Conservation (phyloP, 2,797 vertebrate genomes). For the Notolabrus celidotus region DNA sequence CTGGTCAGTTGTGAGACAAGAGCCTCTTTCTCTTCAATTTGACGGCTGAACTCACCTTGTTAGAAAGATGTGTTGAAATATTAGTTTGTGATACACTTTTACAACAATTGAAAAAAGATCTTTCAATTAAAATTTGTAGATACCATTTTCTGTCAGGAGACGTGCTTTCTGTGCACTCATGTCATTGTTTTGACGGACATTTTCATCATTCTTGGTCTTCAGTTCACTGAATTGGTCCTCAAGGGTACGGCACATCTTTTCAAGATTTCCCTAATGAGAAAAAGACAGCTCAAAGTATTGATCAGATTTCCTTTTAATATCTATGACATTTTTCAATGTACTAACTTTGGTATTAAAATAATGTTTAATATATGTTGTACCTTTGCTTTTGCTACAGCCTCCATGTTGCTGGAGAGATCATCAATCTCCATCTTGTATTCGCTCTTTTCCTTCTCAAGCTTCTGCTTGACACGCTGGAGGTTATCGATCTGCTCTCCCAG, state of each 20-base stretch:
- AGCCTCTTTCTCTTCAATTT: slow-evolving; percentile 90
- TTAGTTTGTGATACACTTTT: slow-evolving; percentile 3
- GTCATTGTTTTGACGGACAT: slow-evolving; percentile 86
- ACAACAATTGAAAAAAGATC: not conserved
- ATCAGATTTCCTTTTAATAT: not conserved
- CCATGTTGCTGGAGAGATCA: slow-evolving; percentile 89
- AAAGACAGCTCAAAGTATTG: not conserved
- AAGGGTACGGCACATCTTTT: slow-evolving; percentile 88
- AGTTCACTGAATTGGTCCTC: slow-evolving; percentile 90
- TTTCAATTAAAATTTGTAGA: not conserved
- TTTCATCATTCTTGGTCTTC: slow-evolving; percentile 90
- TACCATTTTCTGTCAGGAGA: slow-evolving; percentile 92
- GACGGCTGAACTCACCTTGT: slow-evolving; percentile 87
- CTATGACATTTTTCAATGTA: not conserved
- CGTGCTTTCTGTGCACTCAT: slow-evolving; percentile 87
- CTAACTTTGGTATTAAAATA: not conserved
- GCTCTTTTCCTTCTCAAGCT: slow-evolving; percentile 92
- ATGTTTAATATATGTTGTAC: slow-evolving; percentile 59
- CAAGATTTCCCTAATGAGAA: slow-evolving; percentile 87
- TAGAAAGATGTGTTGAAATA: not conserved
- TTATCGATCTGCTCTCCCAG: slow-evolving; percentile 92
- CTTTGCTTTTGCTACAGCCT: slow-evolving; percentile 89
- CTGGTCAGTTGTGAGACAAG: slow-evolving; percentile 91
- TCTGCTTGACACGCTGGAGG: slow-evolving; percentile 92
- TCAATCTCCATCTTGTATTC: slow-evolving; percentile 93